A percentile compares a stretch with the other conserved stretches of the same genome.
phyloP scores from a whole-genome alignment of 2,797 vertebrate species.

The Eulemur coronatus region DNA sequence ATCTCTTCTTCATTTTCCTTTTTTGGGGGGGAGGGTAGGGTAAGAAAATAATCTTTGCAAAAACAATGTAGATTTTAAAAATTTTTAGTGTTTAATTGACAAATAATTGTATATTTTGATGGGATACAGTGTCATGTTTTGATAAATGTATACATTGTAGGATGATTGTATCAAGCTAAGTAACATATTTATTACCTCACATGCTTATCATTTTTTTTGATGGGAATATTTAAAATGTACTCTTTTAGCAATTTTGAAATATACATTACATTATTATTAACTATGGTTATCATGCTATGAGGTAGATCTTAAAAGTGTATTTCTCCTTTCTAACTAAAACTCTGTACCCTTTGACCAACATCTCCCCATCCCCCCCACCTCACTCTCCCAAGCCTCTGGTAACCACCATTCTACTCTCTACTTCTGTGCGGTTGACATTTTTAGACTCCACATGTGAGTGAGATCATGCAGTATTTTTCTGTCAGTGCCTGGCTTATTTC shows the following conservation, averaged over 20 bases:
- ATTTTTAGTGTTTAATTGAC: not conserved
- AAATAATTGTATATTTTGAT: not conserved
- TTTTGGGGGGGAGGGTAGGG: not conserved
- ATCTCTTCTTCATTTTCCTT: not conserved
- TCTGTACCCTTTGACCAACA: accelerated
- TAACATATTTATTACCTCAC: not conserved
- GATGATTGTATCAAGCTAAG: not conserved
- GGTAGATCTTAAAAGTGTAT: not conserved
- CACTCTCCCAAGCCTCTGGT: not conserved
- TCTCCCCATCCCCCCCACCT: too few relatives aligned
- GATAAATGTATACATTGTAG: not conserved
- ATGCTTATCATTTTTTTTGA: not conserved
- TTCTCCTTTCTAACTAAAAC: not conserved
- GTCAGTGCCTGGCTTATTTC: not conserved
- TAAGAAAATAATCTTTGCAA: not conserved
- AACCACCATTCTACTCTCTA: not conserved
- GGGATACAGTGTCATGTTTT: not conserved
- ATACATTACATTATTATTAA: not conserved
- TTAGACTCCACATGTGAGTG: not conserved
- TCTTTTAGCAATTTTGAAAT: not conserved
- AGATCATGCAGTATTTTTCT: not conserved
- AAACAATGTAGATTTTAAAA: not conserved
- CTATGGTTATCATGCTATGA: not conserved
- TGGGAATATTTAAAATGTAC: not conserved
- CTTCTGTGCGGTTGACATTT: not conserved